These are phyloP conservation scores for Oryzias melastigma DNA, from an alignment of 2,113 vertebrate species.

Conservation along the genomic window DNA sequence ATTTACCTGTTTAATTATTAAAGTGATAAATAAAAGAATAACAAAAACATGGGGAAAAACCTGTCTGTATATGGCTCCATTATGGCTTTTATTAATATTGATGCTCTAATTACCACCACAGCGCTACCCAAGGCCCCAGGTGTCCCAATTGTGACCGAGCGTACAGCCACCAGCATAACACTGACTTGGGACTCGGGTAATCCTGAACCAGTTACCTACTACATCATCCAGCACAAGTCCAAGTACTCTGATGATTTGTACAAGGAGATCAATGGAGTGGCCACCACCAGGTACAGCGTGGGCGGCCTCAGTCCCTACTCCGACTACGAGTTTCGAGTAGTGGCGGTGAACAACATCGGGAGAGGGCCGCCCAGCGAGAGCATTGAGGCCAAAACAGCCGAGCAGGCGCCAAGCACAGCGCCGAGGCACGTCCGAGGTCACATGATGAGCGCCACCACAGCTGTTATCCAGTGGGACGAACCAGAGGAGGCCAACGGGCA, in stretches of 20 bases:
- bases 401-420: slow-evolving; percentile 96
- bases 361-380: slow-evolving; percentile 91
- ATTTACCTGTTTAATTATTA: slow-evolving; percentile 73
- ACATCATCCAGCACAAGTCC: slow-evolving; percentile 97
- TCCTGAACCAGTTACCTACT: slow-evolving; percentile 95
- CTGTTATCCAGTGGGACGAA: slow-evolving; percentile 97
- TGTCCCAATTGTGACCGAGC: slow-evolving; percentile 92
- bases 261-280: slow-evolving; percentile 97
- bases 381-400: slow-evolving; percentile 93
- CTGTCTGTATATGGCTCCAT: slow-evolving; percentile 4
- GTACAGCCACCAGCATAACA: slow-evolving; percentile 97
- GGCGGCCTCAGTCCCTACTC: slow-evolving; percentile 97
- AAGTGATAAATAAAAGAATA: slow-evolving; percentile 61
- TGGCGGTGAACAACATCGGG: slow-evolving; percentile 98
- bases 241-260: slow-evolving; percentile 90
- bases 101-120: slow-evolving; percentile 59
- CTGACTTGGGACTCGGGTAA: slow-evolving; percentile 98
- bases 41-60: slow-evolving; percentile 7
- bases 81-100: slow-evolving; percentile 34
- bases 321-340: slow-evolving; percentile 94
- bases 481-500: slow-evolving; percentile 97
- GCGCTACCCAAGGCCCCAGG: slow-evolving; percentile 95
- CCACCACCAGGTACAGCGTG: slow-evolving; percentile 96
- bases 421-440: slow-evolving; percentile 92
- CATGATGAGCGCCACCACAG: slow-evolving; percentile 96